Base-by-base conservation (phyloP, 2,888 invertebrate genomes). In the Macrosiphum euphorbiae region DNA sequence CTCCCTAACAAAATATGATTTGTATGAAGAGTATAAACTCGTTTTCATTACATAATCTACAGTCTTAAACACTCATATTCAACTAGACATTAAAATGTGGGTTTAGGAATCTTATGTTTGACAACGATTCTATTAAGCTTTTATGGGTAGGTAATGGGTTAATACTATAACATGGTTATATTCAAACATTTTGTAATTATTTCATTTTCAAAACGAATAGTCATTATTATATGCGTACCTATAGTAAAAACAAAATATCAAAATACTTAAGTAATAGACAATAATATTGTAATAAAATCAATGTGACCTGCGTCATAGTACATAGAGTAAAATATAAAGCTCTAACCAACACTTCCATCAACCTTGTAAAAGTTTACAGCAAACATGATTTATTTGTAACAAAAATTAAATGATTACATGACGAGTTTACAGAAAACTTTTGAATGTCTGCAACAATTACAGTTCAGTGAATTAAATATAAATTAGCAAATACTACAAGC, bases 111-210 rank as follows among this genome's bases (percentile, higher is more conserved):
- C 11, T 78, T 50, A 35, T n/a, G 24, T n/a, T 50, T 50, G 50
- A 89, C n/a, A 28, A 61, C n/a, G 11, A n/a, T 50, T 90, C 90
- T 24, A 90, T 50, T 67, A 90, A 24, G n/a, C 61, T 61, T 47
- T 89, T n/a, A 89, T 61, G 26, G 0, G 7, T 26, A 58, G 7
- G 5, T 26, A 26, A 26, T 26, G 16, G 3, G 44, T 44, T 58
- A 58, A 58, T n/a, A 52, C 58, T 20, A 52, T 24, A 41, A 61
- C 61, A n/a, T 67, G 13, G n/a, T 67, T n/a, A 67, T 61, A 44
- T n/a, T 61, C 58, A 58, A 89, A 61, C 26, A 89, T 58, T 7
- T 26, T 5, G 58, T 61, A 16, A 24, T 47, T 26, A n/a, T 67
- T 16, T 67, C 16, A 35, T 67, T n/a, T 67, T n/a, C 1, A 16